These are phyloP conservation scores for Xestia ashworthii DNA, from an alignment of 2,888 invertebrate species.

Conservation along the genomic window DNA sequence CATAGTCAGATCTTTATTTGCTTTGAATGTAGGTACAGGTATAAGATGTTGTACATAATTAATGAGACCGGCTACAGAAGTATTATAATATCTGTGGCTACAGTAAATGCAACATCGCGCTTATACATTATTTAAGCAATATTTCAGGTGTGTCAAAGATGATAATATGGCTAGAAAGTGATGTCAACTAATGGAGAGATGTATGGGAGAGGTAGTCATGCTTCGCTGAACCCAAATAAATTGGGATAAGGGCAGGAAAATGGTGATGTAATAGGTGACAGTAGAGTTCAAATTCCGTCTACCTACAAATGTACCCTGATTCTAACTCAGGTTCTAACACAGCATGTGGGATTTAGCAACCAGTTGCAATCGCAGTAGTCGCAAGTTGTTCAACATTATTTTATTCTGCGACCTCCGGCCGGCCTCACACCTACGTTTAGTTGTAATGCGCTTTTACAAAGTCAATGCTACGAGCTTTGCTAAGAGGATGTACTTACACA, in stretches of 20 bases:
- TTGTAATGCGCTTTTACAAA: conserved; percentile 56
- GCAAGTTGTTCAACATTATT: conserved; percentile 21
- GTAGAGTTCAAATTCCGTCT: not conserved
- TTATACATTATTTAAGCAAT: too few relatives aligned
- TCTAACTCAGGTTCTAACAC: not conserved
- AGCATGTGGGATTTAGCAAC: conserved; percentile 19
- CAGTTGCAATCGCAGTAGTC: not conserved
- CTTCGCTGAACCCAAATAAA: not conserved
- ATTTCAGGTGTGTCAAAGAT: too few relatives aligned
- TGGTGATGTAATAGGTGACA: not conserved
- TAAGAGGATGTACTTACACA: conserved; percentile 8
- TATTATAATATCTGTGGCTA: too few relatives aligned
- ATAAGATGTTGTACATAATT: too few relatives aligned
- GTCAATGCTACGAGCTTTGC: conserved; percentile 56
- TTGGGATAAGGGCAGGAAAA: not conserved
- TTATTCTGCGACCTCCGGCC: conserved; percentile 45
- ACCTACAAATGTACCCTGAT: not conserved
- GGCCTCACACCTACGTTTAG: conserved; percentile 60
- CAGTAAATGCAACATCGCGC: too few relatives aligned
- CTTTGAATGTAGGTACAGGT: too few relatives aligned
- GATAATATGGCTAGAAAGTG: not conserved
- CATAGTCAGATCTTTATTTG: too few relatives aligned
- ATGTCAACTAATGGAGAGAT: not conserved
- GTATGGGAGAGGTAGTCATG: not conserved
- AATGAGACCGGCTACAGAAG: too few relatives aligned